Percentiles rank a stretch among this genome's conserved stretches.
Evolutionary conservation across 2,113 vertebrate genomes (phyloP).

Genomic region (Chlorocebus sabaeus): DNA sequence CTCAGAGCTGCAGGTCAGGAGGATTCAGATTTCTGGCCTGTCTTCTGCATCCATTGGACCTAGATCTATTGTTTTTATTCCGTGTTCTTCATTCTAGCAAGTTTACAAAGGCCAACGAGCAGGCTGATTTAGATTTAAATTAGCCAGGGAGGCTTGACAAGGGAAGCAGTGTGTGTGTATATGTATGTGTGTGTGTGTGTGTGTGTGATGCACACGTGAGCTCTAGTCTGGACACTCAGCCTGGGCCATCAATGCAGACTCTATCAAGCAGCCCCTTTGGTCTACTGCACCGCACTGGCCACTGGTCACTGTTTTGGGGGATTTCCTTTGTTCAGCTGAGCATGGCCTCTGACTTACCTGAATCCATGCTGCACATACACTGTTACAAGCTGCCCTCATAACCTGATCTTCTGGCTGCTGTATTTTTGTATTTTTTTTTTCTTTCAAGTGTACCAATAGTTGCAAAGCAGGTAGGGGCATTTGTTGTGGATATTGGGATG

Average conservation of each 20-base stretch:
- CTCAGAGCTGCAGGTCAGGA: background rate
- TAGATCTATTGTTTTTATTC: background rate
- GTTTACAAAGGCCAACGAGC: background rate
- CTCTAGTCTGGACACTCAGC: background rate
- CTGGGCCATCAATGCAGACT: background rate
- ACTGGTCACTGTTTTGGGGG: background rate
- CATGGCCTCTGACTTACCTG: background rate
- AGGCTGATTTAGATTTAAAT: background rate
- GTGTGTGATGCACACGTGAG: background rate
- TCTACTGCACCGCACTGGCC: background rate
- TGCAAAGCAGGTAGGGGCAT: background rate
- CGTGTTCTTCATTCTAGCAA: background rate
- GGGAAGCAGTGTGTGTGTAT: background rate
- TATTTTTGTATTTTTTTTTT: background rate
- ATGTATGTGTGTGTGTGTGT: background rate
- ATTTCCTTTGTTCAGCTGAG: background rate
- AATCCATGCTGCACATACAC: background rate
- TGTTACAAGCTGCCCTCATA: background rate
- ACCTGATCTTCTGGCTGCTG: background rate
- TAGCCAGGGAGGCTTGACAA: background rate
- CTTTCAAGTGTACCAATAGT: background rate
- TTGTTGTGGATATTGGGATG: background rate
- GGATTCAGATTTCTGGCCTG: slow-evolving; percentile 23
- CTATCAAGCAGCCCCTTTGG: background rate
- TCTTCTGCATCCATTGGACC: slow-evolving; percentile 20